Evolutionary conservation across 1,140 invertebrate species (phyloP).

Genomic region (Papilio xuthus): DNA sequence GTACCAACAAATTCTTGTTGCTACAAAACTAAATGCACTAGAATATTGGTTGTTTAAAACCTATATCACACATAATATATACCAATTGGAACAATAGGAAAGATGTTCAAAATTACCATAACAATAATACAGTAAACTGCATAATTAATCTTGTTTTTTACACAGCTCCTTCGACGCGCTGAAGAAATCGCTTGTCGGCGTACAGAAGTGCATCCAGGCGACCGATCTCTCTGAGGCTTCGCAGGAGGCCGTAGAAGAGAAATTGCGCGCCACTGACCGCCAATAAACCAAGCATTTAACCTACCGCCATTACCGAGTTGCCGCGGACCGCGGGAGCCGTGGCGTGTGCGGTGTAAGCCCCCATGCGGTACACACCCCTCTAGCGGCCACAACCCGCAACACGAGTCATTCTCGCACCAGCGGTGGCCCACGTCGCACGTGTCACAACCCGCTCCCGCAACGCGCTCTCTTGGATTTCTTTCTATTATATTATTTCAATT

Average conservation of each 20-base stretch:
- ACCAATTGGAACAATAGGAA: neutral
- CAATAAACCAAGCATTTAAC: conserved; percentile 84
- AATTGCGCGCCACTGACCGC: conserved; percentile 95
- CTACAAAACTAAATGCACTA: neutral
- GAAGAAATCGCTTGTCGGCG: conserved; percentile 96
- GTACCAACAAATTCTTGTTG: neutral
- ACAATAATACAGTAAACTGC: neutral
- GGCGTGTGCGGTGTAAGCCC: conserved; percentile 10
- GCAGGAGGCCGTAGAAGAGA: conserved; percentile 95
- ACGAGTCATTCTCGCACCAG: conserved; percentile 3
- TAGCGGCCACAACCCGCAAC: neutral
- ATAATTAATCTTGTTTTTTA: conserved; percentile 40
- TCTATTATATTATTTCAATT: conserved; percentile 63
- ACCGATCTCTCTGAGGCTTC: conserved; percentile 96
- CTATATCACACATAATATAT: neutral
- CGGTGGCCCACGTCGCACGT: neutral
- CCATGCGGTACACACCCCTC: neutral
- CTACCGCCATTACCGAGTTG: conserved; percentile 48
- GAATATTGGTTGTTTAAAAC: neutral
- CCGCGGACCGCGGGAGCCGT: conserved; percentile 38
- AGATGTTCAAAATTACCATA: too few relatives aligned
- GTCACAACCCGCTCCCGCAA: neutral
- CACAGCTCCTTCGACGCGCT: conserved; percentile 96
- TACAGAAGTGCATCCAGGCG: conserved; percentile 98
- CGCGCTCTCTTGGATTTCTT: conserved; percentile 50